A percentile compares a stretch with the other conserved stretches of the same genome.
phyloP scores from a whole-genome alignment of 2,113 vertebrate genomes.

The Zeus faber region DNA sequence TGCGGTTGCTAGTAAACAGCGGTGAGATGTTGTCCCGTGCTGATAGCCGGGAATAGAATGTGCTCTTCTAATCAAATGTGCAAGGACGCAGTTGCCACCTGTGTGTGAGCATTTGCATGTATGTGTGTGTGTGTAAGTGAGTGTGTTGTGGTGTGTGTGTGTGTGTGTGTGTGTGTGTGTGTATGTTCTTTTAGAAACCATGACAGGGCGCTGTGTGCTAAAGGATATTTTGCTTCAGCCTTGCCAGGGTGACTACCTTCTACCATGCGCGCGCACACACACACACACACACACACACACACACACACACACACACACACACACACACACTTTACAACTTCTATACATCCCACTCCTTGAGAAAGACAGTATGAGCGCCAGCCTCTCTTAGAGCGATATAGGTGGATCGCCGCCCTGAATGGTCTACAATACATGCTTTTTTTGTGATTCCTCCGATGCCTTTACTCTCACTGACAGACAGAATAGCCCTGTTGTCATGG shows the following conservation, averaged over 20 bases:
- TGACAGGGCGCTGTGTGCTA: background rate
- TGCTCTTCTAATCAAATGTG: constrained; percentile 4
- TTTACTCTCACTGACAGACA: constrained; percentile 8
- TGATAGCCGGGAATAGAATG: constrained; percentile 20
- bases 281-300: background rate
- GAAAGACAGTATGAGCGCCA: background rate
- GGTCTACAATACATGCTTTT: background rate
- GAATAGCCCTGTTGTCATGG: constrained; percentile 47
- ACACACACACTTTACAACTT: too few species aligned
- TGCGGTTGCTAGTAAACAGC: constrained; percentile 37
- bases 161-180: background rate
- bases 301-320: constrained; percentile 4
- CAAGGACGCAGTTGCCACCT: background rate
- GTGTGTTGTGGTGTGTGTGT: background rate
- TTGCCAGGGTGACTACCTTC: too few species aligned
- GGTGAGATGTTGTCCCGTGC: constrained; percentile 15
- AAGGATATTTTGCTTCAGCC: too few species aligned
- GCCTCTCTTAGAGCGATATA: background rate
- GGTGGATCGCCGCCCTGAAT: background rate
- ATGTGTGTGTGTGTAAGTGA: background rate
- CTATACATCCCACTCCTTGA: too few species aligned
- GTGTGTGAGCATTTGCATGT: background rate
- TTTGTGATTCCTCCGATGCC: background rate
- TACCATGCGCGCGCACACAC: background rate
- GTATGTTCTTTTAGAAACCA: background rate